Percentiles rank a stretch among this genome's conserved stretches.
phyloP scores from a whole-genome alignment of 2,888 invertebrate species.

The Tanytarsus gracilentus region DNA sequence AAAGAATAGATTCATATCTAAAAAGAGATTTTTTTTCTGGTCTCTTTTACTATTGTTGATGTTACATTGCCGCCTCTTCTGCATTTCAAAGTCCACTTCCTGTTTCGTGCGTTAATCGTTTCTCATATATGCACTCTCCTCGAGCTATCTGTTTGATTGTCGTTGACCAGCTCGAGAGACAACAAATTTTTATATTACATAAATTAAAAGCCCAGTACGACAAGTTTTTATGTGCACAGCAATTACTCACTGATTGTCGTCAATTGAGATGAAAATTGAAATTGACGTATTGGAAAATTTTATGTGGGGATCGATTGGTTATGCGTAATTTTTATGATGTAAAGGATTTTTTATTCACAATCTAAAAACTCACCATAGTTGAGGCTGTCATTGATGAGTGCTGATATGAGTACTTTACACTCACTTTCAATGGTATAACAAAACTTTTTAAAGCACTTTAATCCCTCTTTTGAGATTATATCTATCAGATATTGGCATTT shows the following conservation, averaged over 20 bases:
- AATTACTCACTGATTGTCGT: too few relatives aligned
- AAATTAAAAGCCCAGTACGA: too few relatives aligned
- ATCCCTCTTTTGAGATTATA: slow-evolving; percentile 12
- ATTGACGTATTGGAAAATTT: too few relatives aligned
- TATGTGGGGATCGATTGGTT: too few relatives aligned
- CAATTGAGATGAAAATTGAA: too few relatives aligned
- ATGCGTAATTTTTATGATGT: too few relatives aligned
- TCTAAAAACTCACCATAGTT: slow-evolving; percentile 17
- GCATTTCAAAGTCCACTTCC: neutral
- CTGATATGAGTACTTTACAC: slow-evolving; percentile 12
- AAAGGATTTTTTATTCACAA: neutral
- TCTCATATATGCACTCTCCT: too few relatives aligned
- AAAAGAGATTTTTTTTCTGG: neutral
- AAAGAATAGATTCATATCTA: neutral
- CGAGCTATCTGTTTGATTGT: too few relatives aligned
- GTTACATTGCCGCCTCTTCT: neutral
- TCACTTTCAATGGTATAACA: slow-evolving; percentile 18
- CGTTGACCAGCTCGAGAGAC: too few relatives aligned
- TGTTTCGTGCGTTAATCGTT: neutral
- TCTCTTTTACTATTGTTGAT: neutral
- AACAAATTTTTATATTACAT: too few relatives aligned
- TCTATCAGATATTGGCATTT: slow-evolving; percentile 22
- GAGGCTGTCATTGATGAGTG: slow-evolving; percentile 14
- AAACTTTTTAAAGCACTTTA: slow-evolving; percentile 16
- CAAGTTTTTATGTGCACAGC: too few relatives aligned